Conservation (phyloP, 2,797 vertebrate species). For the Brotula barbata region DNA sequence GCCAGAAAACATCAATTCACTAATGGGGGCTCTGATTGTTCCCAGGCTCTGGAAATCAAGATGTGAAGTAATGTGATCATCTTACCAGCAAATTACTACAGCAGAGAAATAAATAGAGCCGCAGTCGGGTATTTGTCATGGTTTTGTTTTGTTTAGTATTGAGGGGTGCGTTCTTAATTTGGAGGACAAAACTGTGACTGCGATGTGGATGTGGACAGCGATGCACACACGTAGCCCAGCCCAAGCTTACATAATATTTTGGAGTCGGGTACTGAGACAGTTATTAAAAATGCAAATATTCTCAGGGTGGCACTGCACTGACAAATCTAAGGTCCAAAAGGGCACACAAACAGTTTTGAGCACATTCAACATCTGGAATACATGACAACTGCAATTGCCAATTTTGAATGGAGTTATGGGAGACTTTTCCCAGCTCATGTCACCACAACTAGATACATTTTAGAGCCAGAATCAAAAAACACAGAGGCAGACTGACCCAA, state of each 20-base stretch:
- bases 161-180: conserved; percentile 46
- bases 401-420: too few relatives aligned
- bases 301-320: too few relatives aligned
- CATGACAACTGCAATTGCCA: too few relatives aligned
- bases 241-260: conserved; percentile 15
- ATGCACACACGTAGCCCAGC: too few relatives aligned
- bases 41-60: conserved; percentile 48
- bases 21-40: conserved; percentile 70
- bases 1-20: conserved; percentile 67
- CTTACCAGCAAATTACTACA: conserved; percentile 45
- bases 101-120: conserved; percentile 57
- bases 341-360: too few relatives aligned
- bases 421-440: too few relatives aligned
- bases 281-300: too few relatives aligned
- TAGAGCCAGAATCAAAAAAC: conserved; percentile 6
- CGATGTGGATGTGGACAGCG: too few relatives aligned
- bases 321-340: too few relatives aligned
- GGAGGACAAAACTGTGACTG: conserved; percentile 26
- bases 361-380: too few relatives aligned
- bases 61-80: conserved; percentile 45
- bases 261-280: too few relatives aligned
- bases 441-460: too few relatives aligned
- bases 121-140: conserved; percentile 43
- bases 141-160: conserved; percentile 48
- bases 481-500: conserved; percentile 4